A percentile compares a stretch with the other conserved stretches of the same genome.
Conservation (phyloP, 2,888 invertebrate genomes). For the Amphipoea lucens region DNA sequence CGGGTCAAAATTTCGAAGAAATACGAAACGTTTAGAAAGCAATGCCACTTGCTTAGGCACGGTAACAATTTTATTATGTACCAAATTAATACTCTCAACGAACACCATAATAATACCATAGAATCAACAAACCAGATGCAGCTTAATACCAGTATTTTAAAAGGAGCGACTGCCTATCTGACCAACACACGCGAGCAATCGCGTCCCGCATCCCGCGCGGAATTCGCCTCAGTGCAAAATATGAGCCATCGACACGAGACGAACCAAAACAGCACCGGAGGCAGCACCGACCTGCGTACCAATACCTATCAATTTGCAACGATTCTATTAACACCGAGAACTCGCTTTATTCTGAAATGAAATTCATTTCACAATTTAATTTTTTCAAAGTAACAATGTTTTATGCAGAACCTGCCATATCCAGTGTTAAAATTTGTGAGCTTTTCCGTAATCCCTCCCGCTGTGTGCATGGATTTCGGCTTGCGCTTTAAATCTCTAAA, state of each 20-base stretch:
- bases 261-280: background rate
- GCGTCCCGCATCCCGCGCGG: background rate
- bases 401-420: conserved; percentile 30
- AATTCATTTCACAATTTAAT: conserved; percentile 14
- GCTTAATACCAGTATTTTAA: no score
- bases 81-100: no score
- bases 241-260: no score
- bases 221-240: background rate
- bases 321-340: background rate
- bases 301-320: background rate
- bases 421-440: conserved; percentile 44
- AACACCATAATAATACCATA: no score
- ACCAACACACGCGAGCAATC: background rate
- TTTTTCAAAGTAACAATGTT: conserved; percentile 20
- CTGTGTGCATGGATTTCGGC: conserved; percentile 46
- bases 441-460: conserved; percentile 38
- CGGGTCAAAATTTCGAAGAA: no score
- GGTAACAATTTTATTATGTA: no score
- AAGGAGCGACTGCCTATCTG: no score
- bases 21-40: no score
- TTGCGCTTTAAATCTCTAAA: conserved; percentile 40
- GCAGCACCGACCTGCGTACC: background rate
- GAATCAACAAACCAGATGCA: no score
- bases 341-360: background rate
- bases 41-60: no score